These are phyloP conservation scores for Macquaria ambigua DNA, from an alignment of 2,113 vertebrate genomes.

Conservation along the genomic window DNA sequence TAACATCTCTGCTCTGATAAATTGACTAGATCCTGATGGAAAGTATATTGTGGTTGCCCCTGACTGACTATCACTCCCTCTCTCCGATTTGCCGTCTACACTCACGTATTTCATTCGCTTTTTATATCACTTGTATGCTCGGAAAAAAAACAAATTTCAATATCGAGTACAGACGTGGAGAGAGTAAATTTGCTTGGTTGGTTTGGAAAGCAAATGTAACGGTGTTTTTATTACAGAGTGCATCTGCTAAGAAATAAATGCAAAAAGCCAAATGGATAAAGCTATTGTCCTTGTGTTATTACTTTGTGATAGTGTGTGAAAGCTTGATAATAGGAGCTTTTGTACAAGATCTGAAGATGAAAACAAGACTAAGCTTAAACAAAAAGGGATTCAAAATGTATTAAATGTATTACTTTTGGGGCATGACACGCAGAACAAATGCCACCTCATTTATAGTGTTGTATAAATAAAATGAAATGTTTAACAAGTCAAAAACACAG, in stretches of 20 bases:
- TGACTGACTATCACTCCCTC: constrained; percentile 77
- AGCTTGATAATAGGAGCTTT: constrained; percentile 69
- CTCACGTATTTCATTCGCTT: constrained; percentile 63
- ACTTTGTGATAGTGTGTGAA: constrained; percentile 61
- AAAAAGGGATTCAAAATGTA: constrained; percentile 27
- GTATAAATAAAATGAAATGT: constrained; percentile 36
- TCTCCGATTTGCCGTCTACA: constrained; percentile 66
- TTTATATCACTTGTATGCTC: constrained; percentile 64
- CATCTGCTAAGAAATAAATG: constrained; percentile 73
- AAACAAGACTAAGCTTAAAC: constrained; percentile 38
- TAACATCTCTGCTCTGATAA: constrained; percentile 87
- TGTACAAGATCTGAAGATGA: constrained; percentile 38
- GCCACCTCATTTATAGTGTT: neutral
- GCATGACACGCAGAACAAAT: constrained; percentile 9
- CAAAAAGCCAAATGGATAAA: constrained; percentile 71
- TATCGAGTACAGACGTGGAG: constrained; percentile 68
- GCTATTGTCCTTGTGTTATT: constrained; percentile 61
- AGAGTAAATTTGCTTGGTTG: constrained; percentile 79
- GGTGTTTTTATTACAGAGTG: constrained; percentile 76
- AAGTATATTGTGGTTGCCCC: constrained; percentile 80
- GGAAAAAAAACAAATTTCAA: constrained; percentile 58
- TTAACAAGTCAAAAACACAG: constrained; percentile 35
- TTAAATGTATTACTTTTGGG: constrained; percentile 17
- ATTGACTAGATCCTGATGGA: constrained; percentile 86
- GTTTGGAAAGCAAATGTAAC: constrained; percentile 73